These are phyloP conservation scores for Channallabes apus DNA, from an alignment of 2,797 vertebrate species.

Conservation along the genomic window DNA sequence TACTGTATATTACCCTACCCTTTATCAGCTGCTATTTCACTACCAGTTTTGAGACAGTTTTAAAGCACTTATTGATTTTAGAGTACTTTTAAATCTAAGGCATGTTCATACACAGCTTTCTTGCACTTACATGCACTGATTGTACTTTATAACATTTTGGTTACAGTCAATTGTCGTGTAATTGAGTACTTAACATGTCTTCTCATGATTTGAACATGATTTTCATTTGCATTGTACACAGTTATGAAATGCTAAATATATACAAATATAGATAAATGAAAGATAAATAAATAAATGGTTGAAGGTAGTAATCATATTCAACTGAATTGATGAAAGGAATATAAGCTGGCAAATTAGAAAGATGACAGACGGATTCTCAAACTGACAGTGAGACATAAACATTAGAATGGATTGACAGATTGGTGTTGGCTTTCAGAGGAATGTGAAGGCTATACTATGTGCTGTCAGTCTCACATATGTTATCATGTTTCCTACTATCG, in stretches of 20 bases:
- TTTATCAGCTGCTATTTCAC: not conserved
- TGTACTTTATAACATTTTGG: not conserved
- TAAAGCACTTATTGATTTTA: not conserved
- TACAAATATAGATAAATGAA: not conserved
- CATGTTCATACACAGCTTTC: too few relatives aligned
- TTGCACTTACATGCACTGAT: not conserved
- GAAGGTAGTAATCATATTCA: not conserved
- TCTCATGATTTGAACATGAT: not conserved
- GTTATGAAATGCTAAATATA: not conserved
- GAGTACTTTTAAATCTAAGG: not conserved
- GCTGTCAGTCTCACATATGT: constrained; percentile 26
- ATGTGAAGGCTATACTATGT: constrained; percentile 21
- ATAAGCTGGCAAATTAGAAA: not conserved
- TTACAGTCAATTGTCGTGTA: not conserved
- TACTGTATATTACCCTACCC: too few relatives aligned
- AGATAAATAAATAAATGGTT: too few relatives aligned
- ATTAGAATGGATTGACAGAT: constrained; percentile 14
- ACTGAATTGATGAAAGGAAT: not conserved
- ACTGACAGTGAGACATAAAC: constrained; percentile 34
- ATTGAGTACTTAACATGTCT: not conserved
- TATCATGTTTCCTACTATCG: constrained; percentile 13
- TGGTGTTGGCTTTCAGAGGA: constrained; percentile 21
- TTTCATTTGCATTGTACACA: not conserved
- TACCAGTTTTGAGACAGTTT: not conserved
- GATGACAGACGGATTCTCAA: constrained; percentile 3